These are phyloP conservation scores for Etheostoma nigrum DNA, from an alignment of 2,797 vertebrate genomes.

Conservation along the genomic window DNA sequence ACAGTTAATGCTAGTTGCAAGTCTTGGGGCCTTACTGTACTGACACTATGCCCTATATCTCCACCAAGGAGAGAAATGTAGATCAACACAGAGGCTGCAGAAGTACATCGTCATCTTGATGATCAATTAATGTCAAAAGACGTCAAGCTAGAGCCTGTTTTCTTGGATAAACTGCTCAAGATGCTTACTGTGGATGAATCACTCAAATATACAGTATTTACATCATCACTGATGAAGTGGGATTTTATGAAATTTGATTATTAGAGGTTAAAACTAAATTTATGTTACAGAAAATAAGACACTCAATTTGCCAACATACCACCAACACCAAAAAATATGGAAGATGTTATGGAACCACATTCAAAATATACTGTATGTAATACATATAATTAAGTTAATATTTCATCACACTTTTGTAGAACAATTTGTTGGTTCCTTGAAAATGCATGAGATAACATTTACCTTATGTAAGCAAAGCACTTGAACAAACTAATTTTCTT, in stretches of 20 bases:
- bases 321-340: neutral
- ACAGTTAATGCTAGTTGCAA: conserved; percentile 66
- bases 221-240: neutral
- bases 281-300: neutral
- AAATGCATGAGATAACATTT: neutral
- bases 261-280: neutral
- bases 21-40: conserved; percentile 39
- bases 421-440: neutral
- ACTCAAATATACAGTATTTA: neutral
- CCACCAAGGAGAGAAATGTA: conserved; percentile 32
- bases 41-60: conserved; percentile 49
- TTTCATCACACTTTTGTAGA: neutral
- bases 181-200: neutral
- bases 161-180: neutral
- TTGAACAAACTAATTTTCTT: too few species aligned
- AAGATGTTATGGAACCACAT: neutral
- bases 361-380: neutral
- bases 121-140: conserved; percentile 31
- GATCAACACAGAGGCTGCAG: conserved; percentile 29
- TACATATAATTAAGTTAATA: neutral
- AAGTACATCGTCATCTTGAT: conserved; percentile 8
- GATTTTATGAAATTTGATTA: neutral
- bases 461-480: neutral
- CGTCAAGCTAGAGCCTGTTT: neutral
- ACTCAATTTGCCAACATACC: neutral